phyloP scores from a whole-genome alignment of 2,113 vertebrate species.

The Grammomys dolichurus region DNA sequence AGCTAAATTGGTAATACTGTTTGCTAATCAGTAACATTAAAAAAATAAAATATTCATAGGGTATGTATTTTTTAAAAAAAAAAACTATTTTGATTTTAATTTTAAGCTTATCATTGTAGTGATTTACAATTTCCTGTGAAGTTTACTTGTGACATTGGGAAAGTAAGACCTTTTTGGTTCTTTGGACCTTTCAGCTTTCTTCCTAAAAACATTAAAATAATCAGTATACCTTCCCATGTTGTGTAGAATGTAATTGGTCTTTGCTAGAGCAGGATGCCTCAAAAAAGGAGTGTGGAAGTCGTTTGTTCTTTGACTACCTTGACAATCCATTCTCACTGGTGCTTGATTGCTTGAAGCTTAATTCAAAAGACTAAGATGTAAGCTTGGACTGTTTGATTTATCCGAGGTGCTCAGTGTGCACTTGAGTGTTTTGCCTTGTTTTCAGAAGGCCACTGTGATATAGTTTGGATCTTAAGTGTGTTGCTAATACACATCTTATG shows the following conservation, averaged over 20 bases:
- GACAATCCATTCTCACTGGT: not conserved
- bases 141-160: conserved; percentile 27
- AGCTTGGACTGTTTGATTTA: not conserved
- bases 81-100: conserved; percentile 9
- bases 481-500: not conserved
- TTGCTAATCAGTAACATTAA: not conserved
- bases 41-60: not conserved
- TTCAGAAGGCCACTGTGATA: not conserved
- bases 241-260: not conserved
- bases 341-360: not conserved
- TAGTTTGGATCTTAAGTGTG: not conserved
- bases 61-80: not conserved
- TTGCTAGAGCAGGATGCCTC: not conserved
- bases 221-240: not conserved
- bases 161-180: not conserved
- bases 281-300: not conserved
- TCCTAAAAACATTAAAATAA: conserved; percentile 29
- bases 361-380: not conserved
- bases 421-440: not conserved
- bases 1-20: not conserved
- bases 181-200: not conserved
- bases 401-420: not conserved
- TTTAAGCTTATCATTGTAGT: not conserved
- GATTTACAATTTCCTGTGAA: not conserved
- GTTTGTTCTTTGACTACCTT: not conserved